A percentile compares a stretch with the other conserved stretches of the same genome.
phyloP scores from a whole-genome alignment of 2,888 invertebrate genomes.

The Leptinotarsa rubiginosa region DNA sequence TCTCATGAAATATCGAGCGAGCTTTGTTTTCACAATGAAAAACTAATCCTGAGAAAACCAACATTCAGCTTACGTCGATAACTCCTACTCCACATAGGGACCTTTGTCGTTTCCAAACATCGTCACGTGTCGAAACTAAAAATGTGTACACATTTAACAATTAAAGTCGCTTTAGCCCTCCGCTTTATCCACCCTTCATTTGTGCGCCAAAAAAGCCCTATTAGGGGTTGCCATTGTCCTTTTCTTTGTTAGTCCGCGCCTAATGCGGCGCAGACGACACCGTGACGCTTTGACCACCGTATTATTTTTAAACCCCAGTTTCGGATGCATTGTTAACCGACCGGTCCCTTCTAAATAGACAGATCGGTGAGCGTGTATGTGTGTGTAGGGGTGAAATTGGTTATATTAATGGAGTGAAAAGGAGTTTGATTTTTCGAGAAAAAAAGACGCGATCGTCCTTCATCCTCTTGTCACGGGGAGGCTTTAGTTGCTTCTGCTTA shows the following conservation, averaged over 20 bases:
- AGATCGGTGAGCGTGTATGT: constrained; percentile 35
- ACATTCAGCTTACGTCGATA: constrained; percentile 37
- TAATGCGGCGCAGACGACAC: constrained; percentile 52
- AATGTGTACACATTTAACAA: constrained; percentile 57
- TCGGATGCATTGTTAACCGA: constrained; percentile 47
- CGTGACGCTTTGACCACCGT: constrained; percentile 54
- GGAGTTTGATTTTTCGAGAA: constrained; percentile 41
- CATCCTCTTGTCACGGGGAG: constrained; percentile 25
- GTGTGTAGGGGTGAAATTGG: constrained; percentile 40
- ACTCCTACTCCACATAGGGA: constrained; percentile 36
- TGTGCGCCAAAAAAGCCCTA: constrained; percentile 49
- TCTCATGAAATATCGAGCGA: constrained; percentile 29
- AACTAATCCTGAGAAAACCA: constrained; percentile 44
- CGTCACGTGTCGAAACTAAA: constrained; percentile 57
- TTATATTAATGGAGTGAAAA: constrained; percentile 42
- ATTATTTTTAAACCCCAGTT: constrained; percentile 54
- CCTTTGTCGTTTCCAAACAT: constrained; percentile 50
- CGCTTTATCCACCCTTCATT: constrained; percentile 49
- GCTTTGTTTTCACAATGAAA: constrained; percentile 41
- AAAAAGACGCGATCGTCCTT: constrained; percentile 38
- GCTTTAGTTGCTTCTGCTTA: constrained; percentile 11
- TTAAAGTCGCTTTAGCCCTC: constrained; percentile 60
- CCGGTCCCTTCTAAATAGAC: constrained; percentile 45
- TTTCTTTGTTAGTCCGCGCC: constrained; percentile 48
- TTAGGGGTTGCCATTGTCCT: constrained; percentile 49